Evolutionary conservation across 1,140 invertebrate species (phyloP).

Genomic region (Lamellibrachia luymesi): DNA sequence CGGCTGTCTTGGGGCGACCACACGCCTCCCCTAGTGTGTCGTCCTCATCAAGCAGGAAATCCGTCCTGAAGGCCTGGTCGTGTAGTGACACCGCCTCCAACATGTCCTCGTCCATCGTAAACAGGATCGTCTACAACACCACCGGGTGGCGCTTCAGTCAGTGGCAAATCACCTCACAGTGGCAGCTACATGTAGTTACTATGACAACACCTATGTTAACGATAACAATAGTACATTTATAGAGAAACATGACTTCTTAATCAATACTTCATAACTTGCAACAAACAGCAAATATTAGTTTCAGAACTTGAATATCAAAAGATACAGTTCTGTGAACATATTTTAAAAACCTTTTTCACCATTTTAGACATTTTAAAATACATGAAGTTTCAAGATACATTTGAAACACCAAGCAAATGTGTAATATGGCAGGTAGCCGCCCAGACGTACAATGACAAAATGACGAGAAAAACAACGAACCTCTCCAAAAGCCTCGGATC

Average conservation of each 20-base stretch:
- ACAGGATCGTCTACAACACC: conserved; percentile 73
- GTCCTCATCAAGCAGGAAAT: conserved; percentile 39
- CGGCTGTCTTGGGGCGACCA: conserved; percentile 48
- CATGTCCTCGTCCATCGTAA: conserved; percentile 73
- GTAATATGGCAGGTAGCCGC: background rate
- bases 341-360: background rate
- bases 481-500: conserved; percentile 74
- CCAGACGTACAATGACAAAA: too few relatives aligned
- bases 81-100: conserved; percentile 72
- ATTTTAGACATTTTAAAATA: background rate
- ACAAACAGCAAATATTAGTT: conserved; percentile 4
- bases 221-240: too few relatives aligned
- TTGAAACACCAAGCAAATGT: background rate
- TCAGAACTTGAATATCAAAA: background rate
- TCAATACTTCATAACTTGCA: background rate
- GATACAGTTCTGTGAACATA: background rate
- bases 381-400: background rate
- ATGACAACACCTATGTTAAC: too few relatives aligned
- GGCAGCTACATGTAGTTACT: background rate
- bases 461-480: conserved; percentile 60
- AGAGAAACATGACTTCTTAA: too few relatives aligned
- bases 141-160: conserved; percentile 7
- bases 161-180: background rate
- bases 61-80: conserved; percentile 67
- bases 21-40: conserved; percentile 42